Conservation (phyloP, 30 jellyfish, hydroid and myxozoan species). For the Mastigias papua region DNA sequence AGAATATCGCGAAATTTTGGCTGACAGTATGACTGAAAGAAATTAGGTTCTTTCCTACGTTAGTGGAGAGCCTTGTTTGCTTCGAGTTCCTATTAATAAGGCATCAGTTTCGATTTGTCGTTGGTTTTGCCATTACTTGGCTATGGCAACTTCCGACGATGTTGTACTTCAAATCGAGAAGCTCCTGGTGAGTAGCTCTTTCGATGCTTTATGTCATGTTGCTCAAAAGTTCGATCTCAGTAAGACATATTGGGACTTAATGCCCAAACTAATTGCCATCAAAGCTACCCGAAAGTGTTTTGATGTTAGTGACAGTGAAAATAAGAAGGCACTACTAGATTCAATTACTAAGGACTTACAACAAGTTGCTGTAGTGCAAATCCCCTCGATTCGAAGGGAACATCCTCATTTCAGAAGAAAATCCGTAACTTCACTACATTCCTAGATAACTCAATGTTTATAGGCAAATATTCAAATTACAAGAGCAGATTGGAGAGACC, state of each 20-base stretch:
- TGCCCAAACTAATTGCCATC: slow-evolving; percentile 30
- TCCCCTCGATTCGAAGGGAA: neutral
- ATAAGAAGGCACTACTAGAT: slow-evolving; percentile 21
- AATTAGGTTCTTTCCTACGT: too few relatives aligned
- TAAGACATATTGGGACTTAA: slow-evolving; percentile 27
- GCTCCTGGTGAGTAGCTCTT: slow-evolving; percentile 55
- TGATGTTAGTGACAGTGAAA: slow-evolving; percentile 22
- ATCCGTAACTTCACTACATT: neutral
- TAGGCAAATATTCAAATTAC: slow-evolving; percentile 52
- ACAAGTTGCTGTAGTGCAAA: neutral
- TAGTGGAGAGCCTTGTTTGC: too few relatives aligned
- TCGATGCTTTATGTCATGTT: neutral
- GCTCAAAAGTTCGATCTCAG: slow-evolving; percentile 23
- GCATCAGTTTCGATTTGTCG: too few relatives aligned
- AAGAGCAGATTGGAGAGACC: slow-evolving; percentile 67
- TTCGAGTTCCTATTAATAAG: too few relatives aligned
- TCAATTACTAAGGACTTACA: neutral
- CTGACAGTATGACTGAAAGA: too few relatives aligned
- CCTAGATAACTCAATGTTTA: slow-evolving; percentile 13
- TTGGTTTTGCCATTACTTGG: too few relatives aligned
- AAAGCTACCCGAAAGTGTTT: slow-evolving; percentile 33
- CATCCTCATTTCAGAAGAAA: neutral
- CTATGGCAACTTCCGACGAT: too few relatives aligned
- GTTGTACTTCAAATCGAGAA: too few relatives aligned
- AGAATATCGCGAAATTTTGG: too few relatives aligned